A percentile compares a stretch with the other conserved stretches of the same genome.
Evolutionary conservation across 2,888 invertebrate genomes (phyloP).

Genomic region (Busseola fusca): DNA sequence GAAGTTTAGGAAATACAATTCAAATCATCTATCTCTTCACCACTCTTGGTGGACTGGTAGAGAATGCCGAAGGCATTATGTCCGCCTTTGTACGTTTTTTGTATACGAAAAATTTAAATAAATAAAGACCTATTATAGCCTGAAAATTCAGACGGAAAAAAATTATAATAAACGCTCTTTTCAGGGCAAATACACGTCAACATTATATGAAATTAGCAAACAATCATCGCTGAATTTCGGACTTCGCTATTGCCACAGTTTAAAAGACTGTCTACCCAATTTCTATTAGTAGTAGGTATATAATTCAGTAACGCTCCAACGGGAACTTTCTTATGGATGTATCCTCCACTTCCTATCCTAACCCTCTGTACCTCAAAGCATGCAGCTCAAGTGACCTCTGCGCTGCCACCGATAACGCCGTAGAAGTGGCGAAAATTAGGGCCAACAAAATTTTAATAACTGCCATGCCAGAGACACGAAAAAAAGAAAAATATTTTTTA

Average conservation of each 20-base stretch:
- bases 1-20: not conserved
- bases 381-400: not conserved
- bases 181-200: not conserved
- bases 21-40: not conserved
- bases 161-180: not conserved
- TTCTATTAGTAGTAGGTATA: not conserved
- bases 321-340: not conserved
- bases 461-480: not conserved
- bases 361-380: not conserved
- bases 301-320: not conserved
- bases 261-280: not conserved
- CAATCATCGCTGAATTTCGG: too few species aligned
- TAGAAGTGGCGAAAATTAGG: not conserved
- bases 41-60: not conserved
- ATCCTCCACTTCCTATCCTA: not conserved
- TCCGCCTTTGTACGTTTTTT: not conserved
- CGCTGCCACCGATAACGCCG: not conserved
- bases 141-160: not conserved
- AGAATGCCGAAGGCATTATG: not conserved
- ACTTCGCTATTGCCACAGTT: not conserved
- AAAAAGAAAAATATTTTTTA: not conserved
- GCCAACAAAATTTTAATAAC: not conserved
- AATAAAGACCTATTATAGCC: not conserved
- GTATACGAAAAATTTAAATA: not conserved
- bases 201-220: not conserved